Percentiles rank a stretch among this genome's conserved stretches.
phyloP scores from a whole-genome alignment of 1,140 invertebrate species.

The Mycetomoellerius zeteki region DNA sequence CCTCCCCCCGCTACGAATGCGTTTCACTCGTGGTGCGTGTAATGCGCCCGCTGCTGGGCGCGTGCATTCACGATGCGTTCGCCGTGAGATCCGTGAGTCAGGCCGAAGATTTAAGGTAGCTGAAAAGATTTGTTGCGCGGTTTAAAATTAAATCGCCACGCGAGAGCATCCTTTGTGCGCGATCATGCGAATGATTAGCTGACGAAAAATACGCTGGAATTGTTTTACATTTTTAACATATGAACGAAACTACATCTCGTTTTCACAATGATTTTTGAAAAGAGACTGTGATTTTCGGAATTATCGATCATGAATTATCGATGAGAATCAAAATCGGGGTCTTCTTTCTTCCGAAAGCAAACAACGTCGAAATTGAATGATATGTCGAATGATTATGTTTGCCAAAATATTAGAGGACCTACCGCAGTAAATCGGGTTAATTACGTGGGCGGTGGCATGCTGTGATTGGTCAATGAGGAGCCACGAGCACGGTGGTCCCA shows the following conservation, averaged over 20 bases:
- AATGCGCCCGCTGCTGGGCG: slow-evolving; percentile 52
- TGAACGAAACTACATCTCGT: not conserved
- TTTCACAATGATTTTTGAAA: not conserved
- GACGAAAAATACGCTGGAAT: not conserved
- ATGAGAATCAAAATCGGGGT: not conserved
- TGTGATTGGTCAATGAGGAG: slow-evolving; percentile 66
- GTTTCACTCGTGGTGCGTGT: slow-evolving; percentile 68
- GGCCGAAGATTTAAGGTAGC: slow-evolving; percentile 49
- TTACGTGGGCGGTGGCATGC: slow-evolving; percentile 59
- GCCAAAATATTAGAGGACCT: slow-evolving; percentile 68
- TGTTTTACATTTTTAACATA: not conserved
- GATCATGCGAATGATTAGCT: not conserved
- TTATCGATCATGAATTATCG: not conserved
- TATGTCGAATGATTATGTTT: not conserved
- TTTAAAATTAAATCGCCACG: slow-evolving; percentile 64
- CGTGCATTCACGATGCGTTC: slow-evolving; percentile 67
- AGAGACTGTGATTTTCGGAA: too few relatives aligned
- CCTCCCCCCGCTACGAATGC: slow-evolving; percentile 75
- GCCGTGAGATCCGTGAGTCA: slow-evolving; percentile 68
- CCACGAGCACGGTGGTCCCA: slow-evolving; percentile 79
- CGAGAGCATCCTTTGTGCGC: slow-evolving; percentile 6
- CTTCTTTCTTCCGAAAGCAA: not conserved
- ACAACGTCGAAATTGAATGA: not conserved
- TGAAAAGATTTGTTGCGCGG: slow-evolving; percentile 56
- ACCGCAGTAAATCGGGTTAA: slow-evolving; percentile 76